Percentiles rank a stretch among this genome's conserved stretches.
Evolutionary conservation across 2,797 vertebrate genomes (phyloP).

Genomic region (Numenius phaeopus): DNA sequence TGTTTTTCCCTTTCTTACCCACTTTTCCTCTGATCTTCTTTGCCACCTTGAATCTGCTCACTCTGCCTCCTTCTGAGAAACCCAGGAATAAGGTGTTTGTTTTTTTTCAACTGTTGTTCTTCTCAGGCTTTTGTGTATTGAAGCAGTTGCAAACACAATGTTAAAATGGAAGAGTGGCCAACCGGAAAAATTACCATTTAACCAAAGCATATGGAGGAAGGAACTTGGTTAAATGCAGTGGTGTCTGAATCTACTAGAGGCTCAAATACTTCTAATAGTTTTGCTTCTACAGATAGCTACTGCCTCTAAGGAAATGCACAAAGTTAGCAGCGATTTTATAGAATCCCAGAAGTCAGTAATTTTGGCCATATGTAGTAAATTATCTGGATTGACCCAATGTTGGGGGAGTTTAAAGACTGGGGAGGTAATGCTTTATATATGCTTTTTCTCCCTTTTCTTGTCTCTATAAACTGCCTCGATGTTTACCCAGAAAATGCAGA

Average conservation of each 20-base stretch:
- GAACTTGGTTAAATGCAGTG: neutral
- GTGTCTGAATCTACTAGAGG: neutral
- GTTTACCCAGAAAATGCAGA: constrained; percentile 7
- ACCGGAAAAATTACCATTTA: neutral
- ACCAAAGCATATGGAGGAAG: neutral
- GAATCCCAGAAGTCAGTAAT: neutral
- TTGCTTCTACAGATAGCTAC: neutral
- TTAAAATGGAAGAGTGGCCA: neutral
- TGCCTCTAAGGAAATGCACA: neutral
- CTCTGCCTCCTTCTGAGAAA: neutral
- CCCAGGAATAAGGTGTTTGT: rapidly evolving
- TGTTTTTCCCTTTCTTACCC: neutral
- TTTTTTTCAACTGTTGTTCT: neutral
- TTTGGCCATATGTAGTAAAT: neutral
- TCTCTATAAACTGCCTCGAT: neutral
- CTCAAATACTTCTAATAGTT: neutral
- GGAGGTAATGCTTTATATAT: neutral
- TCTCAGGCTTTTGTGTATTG: neutral
- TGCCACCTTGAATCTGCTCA: neutral
- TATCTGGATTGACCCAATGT: neutral
- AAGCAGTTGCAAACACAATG: neutral
- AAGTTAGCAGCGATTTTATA: neutral
- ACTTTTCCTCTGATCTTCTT: neutral
- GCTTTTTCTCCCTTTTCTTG: neutral
- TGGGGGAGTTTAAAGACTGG: neutral